Percentiles rank a stretch among this genome's conserved stretches.
These are phyloP conservation scores for Formica aserva DNA, from an alignment of 2,888 invertebrate genomes.

Conservation along the genomic window DNA sequence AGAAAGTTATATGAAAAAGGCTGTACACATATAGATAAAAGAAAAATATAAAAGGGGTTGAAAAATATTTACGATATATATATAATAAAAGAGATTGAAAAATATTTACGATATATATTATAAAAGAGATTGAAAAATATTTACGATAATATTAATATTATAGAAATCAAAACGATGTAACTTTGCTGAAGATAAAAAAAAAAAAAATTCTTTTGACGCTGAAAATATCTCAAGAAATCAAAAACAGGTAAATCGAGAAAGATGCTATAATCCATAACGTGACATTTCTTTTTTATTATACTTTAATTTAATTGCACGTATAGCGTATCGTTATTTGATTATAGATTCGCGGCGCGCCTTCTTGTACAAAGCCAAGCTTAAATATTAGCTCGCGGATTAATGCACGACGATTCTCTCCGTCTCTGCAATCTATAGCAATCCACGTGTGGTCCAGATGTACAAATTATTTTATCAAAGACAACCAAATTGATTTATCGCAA, in stretches of 20 bases:
- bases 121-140: neutral
- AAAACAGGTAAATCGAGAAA: neutral
- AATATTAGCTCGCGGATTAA: constrained; percentile 46
- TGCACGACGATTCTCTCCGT: constrained; percentile 5
- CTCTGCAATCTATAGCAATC: neutral
- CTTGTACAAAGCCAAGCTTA: constrained; percentile 23
- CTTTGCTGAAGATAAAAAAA: neutral
- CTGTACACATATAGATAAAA: neutral
- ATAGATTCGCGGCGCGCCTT: neutral
- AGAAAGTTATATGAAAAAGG: neutral
- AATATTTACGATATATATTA: neutral
- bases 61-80: neutral
- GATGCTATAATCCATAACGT: neutral
- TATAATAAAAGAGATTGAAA: neutral
- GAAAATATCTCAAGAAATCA: neutral
- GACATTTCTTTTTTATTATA: neutral
- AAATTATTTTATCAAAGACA: constrained; percentile 53
- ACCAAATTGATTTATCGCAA: constrained; percentile 49
- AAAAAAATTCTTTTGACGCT: neutral
- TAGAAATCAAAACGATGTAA: neutral
- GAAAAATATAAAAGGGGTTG: neutral
- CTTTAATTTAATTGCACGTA: constrained; percentile 5
- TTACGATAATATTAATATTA: neutral
- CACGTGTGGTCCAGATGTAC: constrained; percentile 24
- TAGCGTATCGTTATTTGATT: neutral